Conservation (phyloP, 2,113 vertebrate genomes). For the Dendropsophus ebraccatus region DNA sequence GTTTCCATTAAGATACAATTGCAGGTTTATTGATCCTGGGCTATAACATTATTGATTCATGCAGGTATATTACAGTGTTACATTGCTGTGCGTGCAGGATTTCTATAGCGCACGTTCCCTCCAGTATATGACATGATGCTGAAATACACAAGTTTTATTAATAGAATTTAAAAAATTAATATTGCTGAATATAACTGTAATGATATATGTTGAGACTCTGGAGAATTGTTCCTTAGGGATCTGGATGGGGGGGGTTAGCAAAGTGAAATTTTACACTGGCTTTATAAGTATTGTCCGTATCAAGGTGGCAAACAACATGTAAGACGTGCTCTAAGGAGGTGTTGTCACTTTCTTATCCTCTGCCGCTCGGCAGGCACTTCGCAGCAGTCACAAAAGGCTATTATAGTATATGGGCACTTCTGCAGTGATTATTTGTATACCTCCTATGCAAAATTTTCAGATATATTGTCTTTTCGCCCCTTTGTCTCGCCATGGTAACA, state of each 20-base stretch:
- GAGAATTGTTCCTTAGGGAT: neutral
- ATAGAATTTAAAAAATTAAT: neutral
- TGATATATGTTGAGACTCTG: neutral
- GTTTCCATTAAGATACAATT: neutral
- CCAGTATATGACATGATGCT: neutral
- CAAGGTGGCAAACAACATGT: neutral
- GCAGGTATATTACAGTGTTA: constrained; percentile 16
- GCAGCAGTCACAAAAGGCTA: too few relatives aligned
- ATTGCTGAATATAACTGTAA: neutral
- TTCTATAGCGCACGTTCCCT: neutral
- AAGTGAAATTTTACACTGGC: neutral
- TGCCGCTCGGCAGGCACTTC: too few relatives aligned
- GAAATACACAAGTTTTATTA: neutral
- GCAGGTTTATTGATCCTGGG: constrained; percentile 22
- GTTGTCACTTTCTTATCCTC: neutral
- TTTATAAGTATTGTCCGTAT: neutral
- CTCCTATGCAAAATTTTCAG: neutral
- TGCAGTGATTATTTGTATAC: neutral
- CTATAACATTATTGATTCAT: constrained; percentile 38
- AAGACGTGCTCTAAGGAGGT: neutral
- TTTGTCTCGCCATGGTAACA: neutral
- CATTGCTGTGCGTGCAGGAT: constrained; percentile 3
- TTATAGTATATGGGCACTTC: neutral
- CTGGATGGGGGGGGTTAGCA: neutral
- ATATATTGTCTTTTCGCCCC: too few relatives aligned